A percentile compares a stretch with the other conserved stretches of the same genome.
Evolutionary conservation across 1,140 invertebrate genomes (phyloP).

Genomic region (Drosophila sechellia): DNA sequence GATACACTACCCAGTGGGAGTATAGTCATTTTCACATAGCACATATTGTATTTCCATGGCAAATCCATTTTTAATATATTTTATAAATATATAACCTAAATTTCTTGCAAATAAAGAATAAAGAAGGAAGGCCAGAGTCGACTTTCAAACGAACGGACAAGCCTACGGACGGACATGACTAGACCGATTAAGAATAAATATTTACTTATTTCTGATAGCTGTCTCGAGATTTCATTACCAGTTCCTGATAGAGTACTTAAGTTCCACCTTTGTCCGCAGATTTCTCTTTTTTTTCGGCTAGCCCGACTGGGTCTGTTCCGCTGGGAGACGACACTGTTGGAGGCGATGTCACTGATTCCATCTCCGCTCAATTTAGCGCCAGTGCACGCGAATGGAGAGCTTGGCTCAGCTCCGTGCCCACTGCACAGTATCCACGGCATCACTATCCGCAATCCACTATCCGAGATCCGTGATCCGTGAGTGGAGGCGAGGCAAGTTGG

Average conservation of each 20-base stretch:
- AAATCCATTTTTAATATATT: background rate
- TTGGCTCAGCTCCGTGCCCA: conserved; percentile 9
- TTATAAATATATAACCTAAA: background rate
- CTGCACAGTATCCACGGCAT: background rate
- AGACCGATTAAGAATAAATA: too few species aligned
- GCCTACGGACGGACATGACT: too few species aligned
- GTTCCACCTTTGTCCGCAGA: background rate
- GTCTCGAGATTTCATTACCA: too few species aligned
- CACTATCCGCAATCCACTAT: background rate
- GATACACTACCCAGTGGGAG: background rate
- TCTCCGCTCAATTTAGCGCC: conserved; percentile 64
- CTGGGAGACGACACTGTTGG: conserved; percentile 53
- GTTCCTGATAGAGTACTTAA: conserved; percentile 1
- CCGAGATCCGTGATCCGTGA: conserved; percentile 35
- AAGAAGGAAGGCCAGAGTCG: too few species aligned
- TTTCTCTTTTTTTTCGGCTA: conserved; percentile 12
- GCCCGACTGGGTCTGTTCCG: conserved; percentile 33
- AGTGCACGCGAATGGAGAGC: conserved; percentile 58
- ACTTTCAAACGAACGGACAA: too few species aligned
- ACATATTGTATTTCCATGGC: too few species aligned
- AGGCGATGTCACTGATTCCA: conserved; percentile 52
- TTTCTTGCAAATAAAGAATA: background rate
- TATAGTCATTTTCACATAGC: background rate
- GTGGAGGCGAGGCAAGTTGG: conserved; percentile 23
- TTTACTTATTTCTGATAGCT: too few species aligned